phyloP scores from a whole-genome alignment of 2,797 vertebrate species.

The Danio jaintianensis region DNA sequence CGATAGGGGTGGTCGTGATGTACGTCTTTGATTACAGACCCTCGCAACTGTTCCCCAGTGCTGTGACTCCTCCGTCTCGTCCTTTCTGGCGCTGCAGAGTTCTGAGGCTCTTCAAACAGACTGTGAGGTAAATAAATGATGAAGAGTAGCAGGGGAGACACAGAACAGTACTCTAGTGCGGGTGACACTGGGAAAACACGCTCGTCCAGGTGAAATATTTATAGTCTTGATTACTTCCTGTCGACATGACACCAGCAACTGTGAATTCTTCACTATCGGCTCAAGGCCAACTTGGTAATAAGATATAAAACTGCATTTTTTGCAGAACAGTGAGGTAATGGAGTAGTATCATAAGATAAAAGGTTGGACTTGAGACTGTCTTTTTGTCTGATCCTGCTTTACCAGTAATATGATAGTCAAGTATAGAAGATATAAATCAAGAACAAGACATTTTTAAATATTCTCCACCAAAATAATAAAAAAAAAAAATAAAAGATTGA shows the following conservation, averaged over 20 bases:
- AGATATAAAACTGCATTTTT: background rate
- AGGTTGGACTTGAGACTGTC: constrained; percentile 12
- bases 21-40: constrained; percentile 50
- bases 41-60: constrained; percentile 19
- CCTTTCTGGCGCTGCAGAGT: constrained; percentile 38
- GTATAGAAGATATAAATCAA: too few relatives aligned
- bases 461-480: too few relatives aligned
- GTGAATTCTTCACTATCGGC: constrained; percentile 59
- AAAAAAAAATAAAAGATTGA: too few relatives aligned
- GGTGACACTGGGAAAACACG: constrained; percentile 66
- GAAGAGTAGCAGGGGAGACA: constrained; percentile 68
- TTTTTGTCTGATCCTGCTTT: constrained; percentile 44
- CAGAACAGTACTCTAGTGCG: constrained; percentile 68
- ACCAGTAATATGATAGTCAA: too few relatives aligned
- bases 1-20: constrained; percentile 33
- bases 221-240: constrained; percentile 72
- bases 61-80: background rate
- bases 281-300: background rate
- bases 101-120: constrained; percentile 57
- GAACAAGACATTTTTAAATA: too few relatives aligned
- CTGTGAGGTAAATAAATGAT: constrained; percentile 79
- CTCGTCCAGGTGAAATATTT: constrained; percentile 76
- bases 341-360: constrained; percentile 20
- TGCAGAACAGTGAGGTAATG: background rate
- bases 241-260: constrained; percentile 58